Base-by-base conservation (phyloP, 2,888 invertebrate species). In the Tachina lurida region DNA sequence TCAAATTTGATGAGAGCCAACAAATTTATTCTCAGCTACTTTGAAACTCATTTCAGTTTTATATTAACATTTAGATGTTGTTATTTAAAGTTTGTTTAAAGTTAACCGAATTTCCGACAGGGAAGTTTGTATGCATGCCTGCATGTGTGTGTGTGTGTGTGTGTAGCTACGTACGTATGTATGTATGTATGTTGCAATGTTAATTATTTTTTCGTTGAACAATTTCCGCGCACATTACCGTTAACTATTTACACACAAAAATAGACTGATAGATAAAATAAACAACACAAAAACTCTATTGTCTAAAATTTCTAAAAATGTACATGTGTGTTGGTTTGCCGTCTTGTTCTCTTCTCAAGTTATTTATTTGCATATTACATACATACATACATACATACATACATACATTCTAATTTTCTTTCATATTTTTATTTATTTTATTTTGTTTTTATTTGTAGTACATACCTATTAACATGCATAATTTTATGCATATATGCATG, bases 221-320 rank as follows among this genome's bases (percentile, higher is more conserved):
- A 41, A 82, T 73, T 76, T 74, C 82, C 78, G 85, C 78, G 70
- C 74, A 85, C 71, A 71, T 82, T 79, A 86, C 85, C 82, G 79
- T 82, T 82, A 86, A 82, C 75, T 86, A 65, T 79, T 68, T 75
- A 65, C 82, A 65, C 85, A 79, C 75, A 79, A 71, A 79, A 70
- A 65, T 74, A 79, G 85, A 82, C 85, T 78, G 78, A 82, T 19
- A 63, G 71, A 70, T 78, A 78, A 74, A 73, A 65, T 8, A 22
- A 65, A 68, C 41, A 65, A 68, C 62, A 67, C 52, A 70, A n/a
- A 47, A 73, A 54, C 39, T 56, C 9, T 22, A 13, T 63, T 77
- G 73, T 39, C 54, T 60, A 67, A 12, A 73, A 63, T 52, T 41
- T 45, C 10, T 47, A 45, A 15, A 47, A 52, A 7, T 12, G 1